Conservation (phyloP, 2,797 vertebrate genomes). For the Aldrovandia affinis region DNA sequence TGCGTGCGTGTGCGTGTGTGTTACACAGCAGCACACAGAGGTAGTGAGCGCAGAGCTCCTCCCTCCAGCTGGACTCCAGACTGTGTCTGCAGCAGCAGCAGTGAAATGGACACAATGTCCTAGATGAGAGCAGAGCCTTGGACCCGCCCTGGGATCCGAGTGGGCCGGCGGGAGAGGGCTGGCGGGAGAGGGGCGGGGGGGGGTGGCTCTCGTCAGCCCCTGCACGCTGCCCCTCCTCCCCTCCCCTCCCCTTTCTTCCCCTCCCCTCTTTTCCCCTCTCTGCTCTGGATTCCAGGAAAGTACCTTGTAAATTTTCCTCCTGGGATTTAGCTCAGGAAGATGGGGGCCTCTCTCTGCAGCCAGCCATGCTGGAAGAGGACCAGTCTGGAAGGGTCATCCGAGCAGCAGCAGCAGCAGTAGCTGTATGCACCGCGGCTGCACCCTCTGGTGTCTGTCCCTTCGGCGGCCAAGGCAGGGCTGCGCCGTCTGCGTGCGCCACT, state of each 20-base stretch:
- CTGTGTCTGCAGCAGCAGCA: not conserved
- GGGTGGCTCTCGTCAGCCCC: not conserved
- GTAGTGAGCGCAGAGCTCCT: not conserved
- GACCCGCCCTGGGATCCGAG: slow-evolving; percentile 26
- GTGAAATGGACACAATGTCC: slow-evolving; percentile 35
- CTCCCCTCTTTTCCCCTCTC: not conserved
- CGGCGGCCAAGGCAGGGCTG: not conserved
- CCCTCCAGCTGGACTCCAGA: slow-evolving; percentile 32
- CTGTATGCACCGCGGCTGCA: not conserved
- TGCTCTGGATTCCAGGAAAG: slow-evolving; percentile 25
- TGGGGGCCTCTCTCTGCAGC: not conserved
- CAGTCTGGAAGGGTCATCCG: not conserved
- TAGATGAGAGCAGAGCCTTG: slow-evolving; percentile 13
- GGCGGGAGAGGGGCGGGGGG: slow-evolving; percentile 22
- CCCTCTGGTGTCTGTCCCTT: not conserved
- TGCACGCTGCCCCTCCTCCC: not conserved
- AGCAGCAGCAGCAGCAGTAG: not conserved
- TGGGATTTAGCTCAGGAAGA: slow-evolving; percentile 14
- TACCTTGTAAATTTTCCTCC: slow-evolving; percentile 32
- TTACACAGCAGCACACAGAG: not conserved
- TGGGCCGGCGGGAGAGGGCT: slow-evolving; percentile 12
- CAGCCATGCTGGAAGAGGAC: not conserved
- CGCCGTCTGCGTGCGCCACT: not conserved
- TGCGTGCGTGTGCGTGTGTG: not conserved
- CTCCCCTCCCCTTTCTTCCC: not conserved